Evolutionary conservation across 2,888 invertebrate genomes (phyloP).

Genomic region (Deilephila porcellus): DNA sequence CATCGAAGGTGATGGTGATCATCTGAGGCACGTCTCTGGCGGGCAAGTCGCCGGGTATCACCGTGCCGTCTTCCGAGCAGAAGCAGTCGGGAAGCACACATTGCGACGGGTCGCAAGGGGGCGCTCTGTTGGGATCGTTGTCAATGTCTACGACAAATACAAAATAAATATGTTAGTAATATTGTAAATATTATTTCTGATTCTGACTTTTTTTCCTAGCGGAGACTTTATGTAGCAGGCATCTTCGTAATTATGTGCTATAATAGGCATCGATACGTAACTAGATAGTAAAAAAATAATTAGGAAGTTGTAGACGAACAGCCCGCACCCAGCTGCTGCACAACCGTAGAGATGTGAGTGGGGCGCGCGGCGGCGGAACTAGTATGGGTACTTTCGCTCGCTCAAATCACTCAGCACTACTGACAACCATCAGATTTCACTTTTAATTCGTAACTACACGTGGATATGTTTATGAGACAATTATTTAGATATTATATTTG

Average conservation of each 20-base stretch:
- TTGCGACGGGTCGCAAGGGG: slow-evolving; percentile 93
- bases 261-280: neutral
- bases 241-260: neutral
- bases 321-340: slow-evolving; percentile 13
- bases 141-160: slow-evolving; percentile 89
- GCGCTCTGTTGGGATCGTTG: slow-evolving; percentile 96
- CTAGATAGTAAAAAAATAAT: neutral
- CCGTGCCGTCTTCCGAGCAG: slow-evolving; percentile 96
- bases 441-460: slow-evolving; percentile 59
- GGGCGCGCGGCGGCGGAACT: slow-evolving; percentile 64
- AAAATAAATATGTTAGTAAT: neutral
- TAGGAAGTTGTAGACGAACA: neutral
- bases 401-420: slow-evolving; percentile 66
- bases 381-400: slow-evolving; percentile 81
- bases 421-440: slow-evolving; percentile 76
- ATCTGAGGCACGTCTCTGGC: slow-evolving; percentile 95
- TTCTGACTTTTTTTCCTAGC: neutral
- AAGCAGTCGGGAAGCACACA: slow-evolving; percentile 96
- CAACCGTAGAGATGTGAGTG: slow-evolving; percentile 33
- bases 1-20: slow-evolving; percentile 97
- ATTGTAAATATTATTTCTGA: neutral
- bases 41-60: slow-evolving; percentile 93
- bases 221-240: neutral
- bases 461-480: neutral
- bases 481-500: neutral